Conservation (phyloP, 92 coral and sea anemone genomes). For the Palythoa caribaeorum region DNA sequence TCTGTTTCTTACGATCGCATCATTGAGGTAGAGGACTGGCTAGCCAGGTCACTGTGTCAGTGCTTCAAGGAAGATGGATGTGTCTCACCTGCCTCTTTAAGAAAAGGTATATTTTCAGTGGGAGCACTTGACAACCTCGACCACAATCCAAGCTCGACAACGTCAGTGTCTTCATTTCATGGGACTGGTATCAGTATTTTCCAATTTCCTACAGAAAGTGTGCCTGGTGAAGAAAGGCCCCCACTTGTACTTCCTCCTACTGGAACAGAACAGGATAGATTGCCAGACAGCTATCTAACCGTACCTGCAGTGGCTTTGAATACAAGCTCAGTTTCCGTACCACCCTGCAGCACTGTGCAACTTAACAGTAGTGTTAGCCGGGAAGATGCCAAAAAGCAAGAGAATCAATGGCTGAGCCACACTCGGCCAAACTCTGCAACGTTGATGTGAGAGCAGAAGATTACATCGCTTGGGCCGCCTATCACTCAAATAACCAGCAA, state of each 20-base stretch:
- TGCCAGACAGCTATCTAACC: constrained; percentile 7
- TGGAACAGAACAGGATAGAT: neutral
- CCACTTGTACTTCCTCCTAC: neutral
- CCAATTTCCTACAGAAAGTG: constrained; percentile 51
- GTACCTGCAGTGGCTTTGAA: constrained; percentile 18
- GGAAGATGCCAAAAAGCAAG: neutral
- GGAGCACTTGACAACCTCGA: constrained; percentile 71
- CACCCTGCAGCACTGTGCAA: neutral
- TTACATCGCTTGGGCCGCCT: constrained; percentile 40
- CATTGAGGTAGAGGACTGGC: constrained; percentile 59
- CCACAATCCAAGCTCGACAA: constrained; percentile 67
- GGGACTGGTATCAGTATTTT: constrained; percentile 70
- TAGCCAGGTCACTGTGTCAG: constrained; percentile 51
- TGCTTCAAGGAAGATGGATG: constrained; percentile 58
- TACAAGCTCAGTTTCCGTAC: constrained; percentile 12
- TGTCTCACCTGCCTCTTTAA: constrained; percentile 53
- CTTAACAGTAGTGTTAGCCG: neutral
- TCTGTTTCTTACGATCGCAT: constrained; percentile 64
- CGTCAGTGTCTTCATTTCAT: constrained; percentile 62
- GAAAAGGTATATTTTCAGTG: constrained; percentile 58
- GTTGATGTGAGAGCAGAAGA: neutral
- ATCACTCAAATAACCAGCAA: constrained; percentile 16
- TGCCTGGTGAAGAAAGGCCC: constrained; percentile 52
- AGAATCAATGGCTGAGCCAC: constrained; percentile 47
- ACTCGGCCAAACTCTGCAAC: neutral